Base-by-base conservation (phyloP, 2,888 invertebrate species). In the Cerastis leucographa region DNA sequence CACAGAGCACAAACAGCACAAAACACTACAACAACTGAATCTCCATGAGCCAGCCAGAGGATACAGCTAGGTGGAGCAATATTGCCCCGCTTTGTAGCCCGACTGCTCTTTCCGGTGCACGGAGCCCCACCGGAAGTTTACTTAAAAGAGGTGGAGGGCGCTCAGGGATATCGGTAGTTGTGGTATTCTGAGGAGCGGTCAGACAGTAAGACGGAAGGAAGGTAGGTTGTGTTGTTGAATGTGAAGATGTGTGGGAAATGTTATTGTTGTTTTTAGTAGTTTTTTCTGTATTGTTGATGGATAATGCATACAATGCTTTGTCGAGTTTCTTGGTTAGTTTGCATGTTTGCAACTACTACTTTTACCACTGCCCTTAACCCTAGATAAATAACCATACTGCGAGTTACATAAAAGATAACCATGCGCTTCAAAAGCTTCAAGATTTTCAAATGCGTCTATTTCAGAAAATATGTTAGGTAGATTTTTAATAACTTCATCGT, bases 51-150 rank as follows among this genome's bases (percentile, higher is more conserved):
- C 67, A 78, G n/a, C n/a, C 80, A 83, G 71, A 76, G 74, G 66
- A 77, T 80, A 82, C 69, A 76, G 76, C 74, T 66, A 75, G 70
- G 80, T 79, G 72, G 74, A 77, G 84, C 82, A 88, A 87, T 89
- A 89, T 85, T 87, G 85, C 84, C 78, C 74, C 81, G 86, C 85
- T 87, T 89, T 89, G 88, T 85, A 83, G 65, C 82, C 71, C 81
- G 86, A 76, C 87, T 85, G 87, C 85, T 87, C 87, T 85, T 89
- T 87, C 91, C 92, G 92, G 89, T 84, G 86, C 84, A 84, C 87
- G 90, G 86, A 89, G 87, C 88, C 81, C 74, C 69, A 25, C 64
- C 89, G 91, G 92, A 92, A 90, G 92, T 92, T 92, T 92, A 92
- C 91, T 92, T 90, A 91, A 86, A 88, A 87, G 86, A 87, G 89